These are phyloP conservation scores for Branchinecta lindahli DNA, from an alignment of 1,140 invertebrate genomes.

Conservation along the genomic window DNA sequence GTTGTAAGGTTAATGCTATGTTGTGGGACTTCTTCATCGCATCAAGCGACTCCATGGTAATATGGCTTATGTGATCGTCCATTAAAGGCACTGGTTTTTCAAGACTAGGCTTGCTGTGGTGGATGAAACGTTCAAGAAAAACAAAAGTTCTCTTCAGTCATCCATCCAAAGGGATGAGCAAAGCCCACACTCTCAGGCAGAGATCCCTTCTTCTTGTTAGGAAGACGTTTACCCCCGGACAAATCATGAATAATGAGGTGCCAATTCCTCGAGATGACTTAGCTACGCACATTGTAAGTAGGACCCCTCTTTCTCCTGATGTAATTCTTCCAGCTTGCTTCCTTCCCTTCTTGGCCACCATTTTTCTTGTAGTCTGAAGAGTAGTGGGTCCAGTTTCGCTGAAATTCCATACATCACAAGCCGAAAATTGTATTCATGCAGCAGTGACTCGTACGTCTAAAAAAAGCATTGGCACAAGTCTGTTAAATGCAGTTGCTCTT, in stretches of 20 bases:
- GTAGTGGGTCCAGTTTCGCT: conserved; percentile 30
- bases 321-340: conserved; percentile 32
- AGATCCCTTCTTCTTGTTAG: conserved; percentile 15
- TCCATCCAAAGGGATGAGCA: conserved; percentile 28
- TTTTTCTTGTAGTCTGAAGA: conserved; percentile 27
- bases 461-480: conserved; percentile 28
- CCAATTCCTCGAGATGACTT: conserved; percentile 27
- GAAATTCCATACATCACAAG: conserved; percentile 32
- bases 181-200: conserved; percentile 27
- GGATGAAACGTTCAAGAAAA: conserved; percentile 30
- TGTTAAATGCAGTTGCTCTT: conserved; percentile 32
- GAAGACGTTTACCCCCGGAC: conserved; percentile 24
- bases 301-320: conserved; percentile 31
- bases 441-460: conserved; percentile 26
- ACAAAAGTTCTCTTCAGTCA: conserved; percentile 27
- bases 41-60: conserved; percentile 23
- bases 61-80: conserved; percentile 29
- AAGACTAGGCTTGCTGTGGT: conserved; percentile 26
- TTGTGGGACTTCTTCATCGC: conserved; percentile 29
- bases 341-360: conserved; percentile 28
- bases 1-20: conserved; percentile 32
- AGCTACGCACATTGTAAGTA: conserved; percentile 31
- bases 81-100: conserved; percentile 24
- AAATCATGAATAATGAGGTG: conserved; percentile 28
- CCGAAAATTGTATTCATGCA: conserved; percentile 29